Evolutionary conservation across 2,113 vertebrate species (phyloP).

Genomic region (Carassius carassius): DNA sequence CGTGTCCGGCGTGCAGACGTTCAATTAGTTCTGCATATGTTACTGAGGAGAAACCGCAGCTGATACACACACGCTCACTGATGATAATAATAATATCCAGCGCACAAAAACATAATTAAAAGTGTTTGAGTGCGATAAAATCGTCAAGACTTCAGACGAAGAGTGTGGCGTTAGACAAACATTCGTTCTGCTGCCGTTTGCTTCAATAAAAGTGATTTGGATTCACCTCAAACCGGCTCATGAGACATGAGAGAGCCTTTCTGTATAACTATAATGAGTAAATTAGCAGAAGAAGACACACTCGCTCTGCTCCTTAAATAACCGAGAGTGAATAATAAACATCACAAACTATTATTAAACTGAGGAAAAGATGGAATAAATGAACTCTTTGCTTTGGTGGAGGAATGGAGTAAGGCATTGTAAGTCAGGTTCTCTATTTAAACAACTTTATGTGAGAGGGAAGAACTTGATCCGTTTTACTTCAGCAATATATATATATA

Average conservation of each 20-base stretch:
- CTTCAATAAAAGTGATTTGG: constrained; percentile 12
- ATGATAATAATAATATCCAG: background rate
- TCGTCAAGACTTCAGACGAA: too few species aligned
- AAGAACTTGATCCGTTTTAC: too few species aligned
- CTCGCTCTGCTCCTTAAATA: too few species aligned
- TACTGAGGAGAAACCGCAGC: background rate
- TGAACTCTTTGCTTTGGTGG: background rate
- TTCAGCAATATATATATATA: too few species aligned
- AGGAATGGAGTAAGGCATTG: background rate
- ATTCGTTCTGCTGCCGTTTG: background rate
- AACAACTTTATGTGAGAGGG: too few species aligned
- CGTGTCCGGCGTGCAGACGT: background rate
- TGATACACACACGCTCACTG: background rate
- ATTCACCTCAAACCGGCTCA: background rate
- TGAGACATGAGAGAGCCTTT: background rate
- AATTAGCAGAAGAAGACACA: background rate
- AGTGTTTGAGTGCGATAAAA: background rate
- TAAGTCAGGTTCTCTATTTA: too few species aligned
- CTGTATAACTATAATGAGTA: constrained; percentile 4
- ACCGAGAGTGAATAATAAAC: background rate
- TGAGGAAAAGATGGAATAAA: background rate
- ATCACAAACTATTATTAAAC: background rate
- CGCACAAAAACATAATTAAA: background rate
- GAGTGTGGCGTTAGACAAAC: background rate
- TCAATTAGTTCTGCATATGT: constrained; percentile 20